Base-by-base conservation (phyloP, 2,888 invertebrate species). In the Hypselothyrea guttata region DNA sequence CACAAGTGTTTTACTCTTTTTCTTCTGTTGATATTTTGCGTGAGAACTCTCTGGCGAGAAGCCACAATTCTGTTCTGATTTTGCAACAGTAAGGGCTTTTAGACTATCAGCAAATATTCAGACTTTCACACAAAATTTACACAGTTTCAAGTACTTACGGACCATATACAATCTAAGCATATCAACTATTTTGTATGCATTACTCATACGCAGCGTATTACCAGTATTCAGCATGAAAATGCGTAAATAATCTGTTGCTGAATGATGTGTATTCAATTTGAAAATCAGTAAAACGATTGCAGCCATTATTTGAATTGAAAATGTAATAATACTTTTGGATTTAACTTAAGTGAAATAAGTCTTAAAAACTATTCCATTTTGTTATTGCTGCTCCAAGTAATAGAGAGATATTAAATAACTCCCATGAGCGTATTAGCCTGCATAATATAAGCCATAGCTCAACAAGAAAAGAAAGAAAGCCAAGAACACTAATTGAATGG, bases 111-210 rank as follows among this genome's bases (percentile, higher is more conserved):
- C 45, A 63, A 71, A 53, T 58, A 57, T 46, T 31, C 66, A 62
- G 40, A 54, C 45, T 57, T 47, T 28, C 35, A 47, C 33, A 31
- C 57, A 22, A 13, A 51, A 18, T 75, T 74, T 58, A 34, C 40
- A 42, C 66, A 65, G 46, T 49, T 56, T 22, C 40, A 56, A 64
- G 56, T 67, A 45, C 51, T 64, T 70, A 52, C 40, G 35, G 31
- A 54, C 51, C 56, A 55, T 69, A 73, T 60, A 62, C 57, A 53
- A 55, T 57, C 35, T 40, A n/a, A 15, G 52, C 58, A 18, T 38
- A 34, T 41, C 28, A 42, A 56, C 33, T 67, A 49, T 55, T 63
- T 75, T 47, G 62, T 67, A 83, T 79, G 67, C 72, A 55, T 67
- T 72, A 51, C 53, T 53, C 67, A 67, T 67, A 58, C 66, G 66